Evolutionary conservation across 2,113 vertebrate species (phyloP).

Genomic region (Camelus dromedarius): DNA sequence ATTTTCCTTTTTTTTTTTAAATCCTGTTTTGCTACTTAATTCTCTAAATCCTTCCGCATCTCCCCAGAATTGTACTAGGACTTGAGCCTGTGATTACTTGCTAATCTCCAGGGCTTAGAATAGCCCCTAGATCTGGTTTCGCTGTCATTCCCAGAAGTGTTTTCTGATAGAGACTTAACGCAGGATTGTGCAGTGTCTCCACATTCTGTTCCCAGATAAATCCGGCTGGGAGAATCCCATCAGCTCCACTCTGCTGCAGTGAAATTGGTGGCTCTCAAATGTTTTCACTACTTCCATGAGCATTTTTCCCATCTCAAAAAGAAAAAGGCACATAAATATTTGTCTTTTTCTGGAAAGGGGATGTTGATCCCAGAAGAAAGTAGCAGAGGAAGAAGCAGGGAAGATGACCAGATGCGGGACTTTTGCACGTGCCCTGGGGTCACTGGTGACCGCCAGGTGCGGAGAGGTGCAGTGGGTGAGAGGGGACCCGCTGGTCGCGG

Average conservation of each 20-base stretch:
- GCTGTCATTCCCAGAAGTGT: constrained; percentile 32
- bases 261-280: background rate
- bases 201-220: background rate
- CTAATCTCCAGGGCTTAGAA: constrained; percentile 37
- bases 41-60: constrained; percentile 22
- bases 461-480: background rate
- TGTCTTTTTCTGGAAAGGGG: background rate
- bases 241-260: background rate
- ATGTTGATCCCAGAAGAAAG: background rate
- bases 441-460: background rate
- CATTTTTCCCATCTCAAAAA: background rate
- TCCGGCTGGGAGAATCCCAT: background rate
- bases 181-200: background rate
- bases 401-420: background rate
- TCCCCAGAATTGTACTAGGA: constrained; percentile 55
- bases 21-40: constrained; percentile 56
- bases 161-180: constrained; percentile 14
- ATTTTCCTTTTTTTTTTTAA: background rate
- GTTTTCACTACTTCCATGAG: background rate
- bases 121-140: constrained; percentile 1
- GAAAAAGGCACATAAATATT: background rate
- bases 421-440: background rate
- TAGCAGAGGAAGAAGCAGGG: background rate
- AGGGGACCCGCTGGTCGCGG: background rate
- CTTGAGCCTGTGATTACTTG: constrained; percentile 34